phyloP scores from a whole-genome alignment of 2,113 vertebrate genomes.

The Sprattus sprattus region DNA sequence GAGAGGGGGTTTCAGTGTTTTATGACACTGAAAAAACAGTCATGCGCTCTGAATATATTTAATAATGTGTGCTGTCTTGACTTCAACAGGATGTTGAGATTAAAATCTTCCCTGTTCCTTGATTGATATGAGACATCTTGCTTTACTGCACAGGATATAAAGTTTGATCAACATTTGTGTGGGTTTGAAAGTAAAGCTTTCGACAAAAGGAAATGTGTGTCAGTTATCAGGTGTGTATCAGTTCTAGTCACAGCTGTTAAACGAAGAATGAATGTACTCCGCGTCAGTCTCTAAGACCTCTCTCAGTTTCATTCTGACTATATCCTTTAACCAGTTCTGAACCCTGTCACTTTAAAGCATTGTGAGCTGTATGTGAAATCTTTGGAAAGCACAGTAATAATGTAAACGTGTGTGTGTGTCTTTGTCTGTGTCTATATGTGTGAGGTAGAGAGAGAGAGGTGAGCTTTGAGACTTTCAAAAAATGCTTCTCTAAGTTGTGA shows the following conservation, averaged over 20 bases:
- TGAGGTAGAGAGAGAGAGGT: background rate
- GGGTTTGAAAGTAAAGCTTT: background rate
- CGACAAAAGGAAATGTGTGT: background rate
- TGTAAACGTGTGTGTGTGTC: background rate
- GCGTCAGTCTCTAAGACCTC: background rate
- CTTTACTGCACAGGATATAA: background rate
- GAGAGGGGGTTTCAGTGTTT: background rate
- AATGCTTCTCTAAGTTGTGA: conserved; percentile 5
- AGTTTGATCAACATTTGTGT: background rate
- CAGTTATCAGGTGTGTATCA: background rate
- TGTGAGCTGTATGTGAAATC: background rate
- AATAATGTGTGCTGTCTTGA: background rate
- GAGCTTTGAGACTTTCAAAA: background rate
- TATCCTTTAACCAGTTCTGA: background rate
- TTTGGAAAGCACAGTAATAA: conserved; percentile 15
- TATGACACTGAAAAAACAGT: background rate
- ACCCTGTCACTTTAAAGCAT: conserved; percentile 14
- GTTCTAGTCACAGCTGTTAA: background rate
- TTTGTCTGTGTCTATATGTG: background rate
- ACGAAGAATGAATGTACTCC: background rate
- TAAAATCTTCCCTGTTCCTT: background rate
- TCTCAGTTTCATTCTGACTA: background rate
- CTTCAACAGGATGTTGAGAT: background rate
- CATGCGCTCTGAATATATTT: background rate
- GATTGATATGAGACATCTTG: background rate